These are phyloP conservation scores for Zalophus californianus DNA, from an alignment of 2,797 vertebrate species.

Conservation along the genomic window DNA sequence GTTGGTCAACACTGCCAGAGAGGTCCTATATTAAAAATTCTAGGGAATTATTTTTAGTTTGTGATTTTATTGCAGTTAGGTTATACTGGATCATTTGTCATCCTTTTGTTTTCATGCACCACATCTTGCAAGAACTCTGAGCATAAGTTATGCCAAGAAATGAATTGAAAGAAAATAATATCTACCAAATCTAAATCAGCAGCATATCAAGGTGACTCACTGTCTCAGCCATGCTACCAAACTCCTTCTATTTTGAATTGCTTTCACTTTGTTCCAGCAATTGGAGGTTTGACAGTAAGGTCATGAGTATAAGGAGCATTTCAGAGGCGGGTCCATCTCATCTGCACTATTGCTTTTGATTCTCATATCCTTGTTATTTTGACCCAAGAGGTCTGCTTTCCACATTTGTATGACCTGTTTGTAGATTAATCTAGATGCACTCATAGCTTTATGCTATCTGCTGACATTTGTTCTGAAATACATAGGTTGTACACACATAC, in stretches of 20 bases:
- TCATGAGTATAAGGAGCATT: not conserved
- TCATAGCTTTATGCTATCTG: not conserved
- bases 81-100: not conserved
- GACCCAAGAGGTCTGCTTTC: not conserved
- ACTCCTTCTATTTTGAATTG: not conserved
- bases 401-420: not conserved
- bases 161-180: not conserved
- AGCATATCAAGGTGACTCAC: not conserved
- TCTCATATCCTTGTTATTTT: conserved; percentile 9
- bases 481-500: not conserved
- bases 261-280: not conserved
- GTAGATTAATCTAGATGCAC: not conserved
- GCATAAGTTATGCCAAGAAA: not conserved
- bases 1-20: not conserved
- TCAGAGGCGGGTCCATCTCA: not conserved
- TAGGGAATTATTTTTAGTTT: not conserved
- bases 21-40: not conserved
- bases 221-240: not conserved
- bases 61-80: conserved; percentile 24
- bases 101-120: not conserved
- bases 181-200: not conserved
- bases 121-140: not conserved
- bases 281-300: not conserved
- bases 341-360: not conserved
- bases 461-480: conserved; percentile 11